Conservation (phyloP, 2,888 invertebrate species). For the Tortrix viridana region DNA sequence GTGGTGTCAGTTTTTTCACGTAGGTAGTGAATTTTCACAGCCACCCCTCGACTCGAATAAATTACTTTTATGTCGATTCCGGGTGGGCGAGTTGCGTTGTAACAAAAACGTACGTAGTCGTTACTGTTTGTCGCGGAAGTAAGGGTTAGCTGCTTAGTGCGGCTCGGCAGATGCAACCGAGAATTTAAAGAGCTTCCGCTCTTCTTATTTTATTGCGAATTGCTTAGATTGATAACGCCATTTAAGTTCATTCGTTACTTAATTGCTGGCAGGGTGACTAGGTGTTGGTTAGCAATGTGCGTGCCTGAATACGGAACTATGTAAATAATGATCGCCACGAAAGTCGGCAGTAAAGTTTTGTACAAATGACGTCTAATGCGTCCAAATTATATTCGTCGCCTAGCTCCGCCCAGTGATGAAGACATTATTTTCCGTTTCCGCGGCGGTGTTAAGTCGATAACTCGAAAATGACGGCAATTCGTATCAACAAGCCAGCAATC, state of each 20-base stretch:
- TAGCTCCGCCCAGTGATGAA: conserved; percentile 72
- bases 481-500: conserved; percentile 68
- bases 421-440: conserved; percentile 83
- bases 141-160: conserved; percentile 64
- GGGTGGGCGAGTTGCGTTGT: conserved; percentile 73
- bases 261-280: conserved; percentile 1
- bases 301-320: conserved; percentile 33
- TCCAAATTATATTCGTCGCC: conserved; percentile 75
- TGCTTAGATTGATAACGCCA: conserved; percentile 9
- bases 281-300: conserved; percentile 1
- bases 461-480: conserved; percentile 81
- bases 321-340: conserved; percentile 46
- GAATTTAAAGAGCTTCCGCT: conserved; percentile 38
- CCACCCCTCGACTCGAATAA: conserved; percentile 75
- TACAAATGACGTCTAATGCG: conserved; percentile 75
- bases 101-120: conserved; percentile 70
- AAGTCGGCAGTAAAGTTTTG: conserved; percentile 55
- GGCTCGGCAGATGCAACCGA: conserved; percentile 59
- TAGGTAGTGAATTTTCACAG: conserved; percentile 76
- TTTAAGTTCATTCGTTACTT: conserved; percentile 4
- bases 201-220: conserved; percentile 29
- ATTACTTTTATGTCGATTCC: conserved; percentile 79
- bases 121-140: conserved; percentile 68
- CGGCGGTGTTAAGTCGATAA: conserved; percentile 79
- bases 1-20: conserved; percentile 74